Base-by-base conservation (phyloP, 2,888 invertebrate species). In the Phyto melanocephala region DNA sequence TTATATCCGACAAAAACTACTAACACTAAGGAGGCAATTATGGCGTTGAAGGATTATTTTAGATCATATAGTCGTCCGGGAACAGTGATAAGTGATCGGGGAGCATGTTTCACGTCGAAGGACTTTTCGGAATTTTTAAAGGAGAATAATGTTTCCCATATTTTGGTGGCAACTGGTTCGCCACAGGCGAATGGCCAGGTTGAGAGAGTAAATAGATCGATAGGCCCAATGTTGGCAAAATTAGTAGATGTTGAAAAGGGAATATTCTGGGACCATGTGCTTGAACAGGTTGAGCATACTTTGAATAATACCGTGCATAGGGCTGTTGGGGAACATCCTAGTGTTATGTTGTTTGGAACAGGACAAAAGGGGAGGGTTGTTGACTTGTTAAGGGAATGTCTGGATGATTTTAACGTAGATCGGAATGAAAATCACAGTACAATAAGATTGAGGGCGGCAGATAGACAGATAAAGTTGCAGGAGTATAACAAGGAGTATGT, bases 131-230 rank as follows among this genome's bases (percentile, higher is more conserved):
- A 58, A 11, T 79, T 79, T 58, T 11, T 65, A 13, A n/a, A 10
- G 15, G 22, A 35, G 6, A 45, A 20, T 10, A 40, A 65, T 45
- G 8, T 80, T 50, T 7, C 24, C 7, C 79, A 80, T 10, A 58
- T 65, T 22, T 47, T 37, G 11, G 24, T 63, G 1, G 63, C 71
- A 0, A 71, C 65, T n/a, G 63, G 70, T 22, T 78, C 78, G 13
- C 70, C 78, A 6, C 79, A 76, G 62, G 80, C 83, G 5, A 82
- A 82, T 42, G 82, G 80, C 0, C 80, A 79, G 40, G 83, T 17
- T 54, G 24, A 3, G 58, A n/a, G n/a, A n/a, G n/a, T n/a, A n/a
- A n/a, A n/a, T n/a, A n/a, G n/a, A n/a, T n/a, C n/a, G n/a, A n/a
- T 80, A 56, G 63, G 74, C 0, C 63, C 76, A 11, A 74, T 81